phyloP scores from a whole-genome alignment of 2,888 invertebrate genomes.

The Drosophila parthenogenetica region DNA sequence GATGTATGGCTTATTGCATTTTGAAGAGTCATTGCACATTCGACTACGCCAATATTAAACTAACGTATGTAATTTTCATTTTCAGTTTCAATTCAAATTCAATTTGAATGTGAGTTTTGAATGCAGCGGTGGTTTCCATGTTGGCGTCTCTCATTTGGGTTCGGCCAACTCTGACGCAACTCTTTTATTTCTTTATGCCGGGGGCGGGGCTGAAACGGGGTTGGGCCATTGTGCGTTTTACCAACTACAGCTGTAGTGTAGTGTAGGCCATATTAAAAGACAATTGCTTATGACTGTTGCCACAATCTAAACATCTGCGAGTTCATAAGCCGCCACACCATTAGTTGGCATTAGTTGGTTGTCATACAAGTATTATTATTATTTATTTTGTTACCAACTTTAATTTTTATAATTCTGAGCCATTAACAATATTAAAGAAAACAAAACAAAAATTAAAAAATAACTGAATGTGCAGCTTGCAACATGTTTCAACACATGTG shows the following conservation, averaged over 20 bases:
- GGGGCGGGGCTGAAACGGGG: constrained; percentile 30
- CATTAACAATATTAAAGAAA: constrained; percentile 35
- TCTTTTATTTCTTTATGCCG: not conserved
- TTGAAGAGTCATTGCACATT: constrained; percentile 71
- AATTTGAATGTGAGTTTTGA: constrained; percentile 49
- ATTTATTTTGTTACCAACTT: constrained; percentile 34
- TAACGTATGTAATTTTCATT: constrained; percentile 54
- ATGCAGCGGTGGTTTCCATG: constrained; percentile 54
- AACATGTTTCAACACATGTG: constrained; percentile 65
- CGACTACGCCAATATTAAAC: constrained; percentile 60
- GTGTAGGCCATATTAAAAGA: constrained; percentile 61
- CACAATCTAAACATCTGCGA: constrained; percentile 58
- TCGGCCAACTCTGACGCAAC: constrained; percentile 66
- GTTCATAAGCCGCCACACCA: constrained; percentile 40
- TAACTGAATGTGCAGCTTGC: constrained; percentile 53
- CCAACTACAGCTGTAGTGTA: constrained; percentile 28
- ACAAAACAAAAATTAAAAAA: constrained; percentile 20
- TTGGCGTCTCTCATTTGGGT: constrained; percentile 63
- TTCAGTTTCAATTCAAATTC: constrained; percentile 62
- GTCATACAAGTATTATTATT: constrained; percentile 38
- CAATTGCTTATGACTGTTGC: constrained; percentile 56
- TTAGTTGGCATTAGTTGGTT: constrained; percentile 44
- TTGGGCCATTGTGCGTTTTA: constrained; percentile 69
- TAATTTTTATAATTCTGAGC: constrained; percentile 51
- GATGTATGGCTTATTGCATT: constrained; percentile 65